Evolutionary conservation across 2,888 invertebrate genomes (phyloP), one percentile per base, ranked within the genome.

Genomic region (Mythimna vitellina): DNA sequence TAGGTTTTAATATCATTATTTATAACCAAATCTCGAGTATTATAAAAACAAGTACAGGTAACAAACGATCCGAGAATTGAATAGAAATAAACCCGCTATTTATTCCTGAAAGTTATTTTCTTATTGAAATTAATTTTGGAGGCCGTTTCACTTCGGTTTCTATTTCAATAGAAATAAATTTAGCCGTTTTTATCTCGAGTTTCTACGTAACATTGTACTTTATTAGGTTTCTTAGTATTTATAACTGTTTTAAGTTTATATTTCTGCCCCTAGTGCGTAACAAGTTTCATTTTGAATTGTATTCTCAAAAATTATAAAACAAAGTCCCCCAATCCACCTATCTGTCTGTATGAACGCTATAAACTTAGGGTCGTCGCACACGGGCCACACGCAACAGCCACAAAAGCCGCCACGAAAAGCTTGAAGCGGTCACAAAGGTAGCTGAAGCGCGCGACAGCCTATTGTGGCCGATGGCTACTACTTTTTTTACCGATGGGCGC

Each of bases 1-100:
- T 71, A 76, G 70, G 68, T 83, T 80, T 70, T 67, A 74, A 73
- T 69, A 63, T 38, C 56, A 20, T 68, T 75, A 80, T 81, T 73
- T 80, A 76, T 68, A 70, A 60, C 63, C 14, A 35, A 61, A 20
- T 38, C 35, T 60, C 35, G 49, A 70, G 68, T 63, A 76, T 66
- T 72, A 76, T 68, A 76, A 73, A 57, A 60, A 46, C 17, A 65
- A 75, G 64, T 60, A 63, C 46, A 70, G 62, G 56, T 54, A 56
- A 72, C 32, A 73, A 76, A 62, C 25, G 10, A 46, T 70, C 46
- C 25, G 14, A 12, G 22, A 65, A 22, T 60, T 17, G 12, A 64
- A 69, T 65, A 38, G 42, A 57, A 68, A 65, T 65, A 20, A 10
- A 53, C 20, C 7, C 12, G 25, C 20, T 54, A 49, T 65, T 66